These are phyloP conservation scores for Lagopus leucura DNA, from an alignment of 2,113 vertebrate genomes.

Conservation along the genomic window DNA sequence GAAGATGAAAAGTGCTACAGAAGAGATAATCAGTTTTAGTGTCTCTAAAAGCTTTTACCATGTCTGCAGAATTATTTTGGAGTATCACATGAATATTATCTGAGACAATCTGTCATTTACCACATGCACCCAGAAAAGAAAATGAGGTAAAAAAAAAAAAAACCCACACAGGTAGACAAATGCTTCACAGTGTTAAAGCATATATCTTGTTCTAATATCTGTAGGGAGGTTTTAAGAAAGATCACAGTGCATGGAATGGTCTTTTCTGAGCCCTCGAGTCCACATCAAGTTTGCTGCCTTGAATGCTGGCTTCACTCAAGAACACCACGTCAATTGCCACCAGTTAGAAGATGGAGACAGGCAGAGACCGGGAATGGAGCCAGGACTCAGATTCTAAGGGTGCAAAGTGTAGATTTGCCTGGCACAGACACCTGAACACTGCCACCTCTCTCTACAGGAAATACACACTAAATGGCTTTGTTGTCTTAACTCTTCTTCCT, in stretches of 20 bases:
- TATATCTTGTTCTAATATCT: not conserved
- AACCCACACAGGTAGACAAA: not conserved
- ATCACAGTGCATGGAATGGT: not conserved
- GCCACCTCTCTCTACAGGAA: not conserved
- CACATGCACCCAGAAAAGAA: not conserved
- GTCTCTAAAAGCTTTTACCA: constrained; percentile 73
- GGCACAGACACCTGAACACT: not conserved
- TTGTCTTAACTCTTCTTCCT: not conserved
- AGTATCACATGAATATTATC: constrained; percentile 53
- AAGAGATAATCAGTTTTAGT: constrained; percentile 76
- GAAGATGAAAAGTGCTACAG: constrained; percentile 74
- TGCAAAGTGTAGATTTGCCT: not conserved
- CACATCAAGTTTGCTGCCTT: not conserved
- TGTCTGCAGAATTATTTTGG: constrained; percentile 67
- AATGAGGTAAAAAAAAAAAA: rapidly evolving
- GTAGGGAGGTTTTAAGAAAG: not conserved
- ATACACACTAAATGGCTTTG: not conserved
- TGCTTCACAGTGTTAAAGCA: not conserved
- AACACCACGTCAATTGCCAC: not conserved
- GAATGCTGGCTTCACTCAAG: not conserved
- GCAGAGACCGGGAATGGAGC: not conserved
- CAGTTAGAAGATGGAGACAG: not conserved
- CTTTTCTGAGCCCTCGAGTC: not conserved
- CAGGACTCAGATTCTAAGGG: not conserved
- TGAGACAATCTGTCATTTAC: constrained; percentile 52